Conservation (phyloP, 2,113 vertebrate species). For the Numida meleagris region DNA sequence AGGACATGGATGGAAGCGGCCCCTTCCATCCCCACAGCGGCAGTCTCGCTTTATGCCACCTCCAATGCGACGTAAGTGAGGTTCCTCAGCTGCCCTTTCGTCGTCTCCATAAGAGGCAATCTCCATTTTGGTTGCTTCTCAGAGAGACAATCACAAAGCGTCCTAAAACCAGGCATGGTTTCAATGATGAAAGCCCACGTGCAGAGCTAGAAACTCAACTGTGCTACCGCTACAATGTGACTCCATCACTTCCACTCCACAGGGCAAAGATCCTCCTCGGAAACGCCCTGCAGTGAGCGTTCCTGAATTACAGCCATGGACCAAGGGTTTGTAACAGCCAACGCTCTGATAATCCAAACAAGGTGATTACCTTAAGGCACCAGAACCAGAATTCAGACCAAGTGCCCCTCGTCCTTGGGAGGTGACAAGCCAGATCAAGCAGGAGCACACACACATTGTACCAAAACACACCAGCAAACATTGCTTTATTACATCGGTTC, state of each 20-base stretch:
- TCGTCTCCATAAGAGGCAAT: rapidly evolving
- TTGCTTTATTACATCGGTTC: not conserved
- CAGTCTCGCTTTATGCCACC: rapidly evolving
- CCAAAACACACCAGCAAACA: not conserved
- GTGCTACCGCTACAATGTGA: no score
- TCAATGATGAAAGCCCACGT: rapidly evolving
- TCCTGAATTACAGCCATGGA: rapidly evolving
- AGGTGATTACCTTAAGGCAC: not conserved
- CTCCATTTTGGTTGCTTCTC: not conserved
- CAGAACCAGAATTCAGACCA: not conserved
- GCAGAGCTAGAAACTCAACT: no score
- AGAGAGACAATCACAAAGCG: rapidly evolving
- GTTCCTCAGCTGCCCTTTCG: not conserved
- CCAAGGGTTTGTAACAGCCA: rapidly evolving
- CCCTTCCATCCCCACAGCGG: not conserved
- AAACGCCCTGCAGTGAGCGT: rapidly evolving
- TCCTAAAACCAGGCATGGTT: not conserved
- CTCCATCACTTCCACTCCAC: rapidly evolving
- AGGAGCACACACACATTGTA: rapidly evolving
- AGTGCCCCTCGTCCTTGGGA: rapidly evolving
- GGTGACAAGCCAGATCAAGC: not conserved
- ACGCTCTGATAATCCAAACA: not conserved
- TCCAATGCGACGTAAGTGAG: rapidly evolving
- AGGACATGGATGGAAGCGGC: rapidly evolving
- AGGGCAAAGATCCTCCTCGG: rapidly evolving